Evolutionary conservation across 1,140 invertebrate species (phyloP).

Genomic region (Caenorhabditis tropicalis): DNA sequence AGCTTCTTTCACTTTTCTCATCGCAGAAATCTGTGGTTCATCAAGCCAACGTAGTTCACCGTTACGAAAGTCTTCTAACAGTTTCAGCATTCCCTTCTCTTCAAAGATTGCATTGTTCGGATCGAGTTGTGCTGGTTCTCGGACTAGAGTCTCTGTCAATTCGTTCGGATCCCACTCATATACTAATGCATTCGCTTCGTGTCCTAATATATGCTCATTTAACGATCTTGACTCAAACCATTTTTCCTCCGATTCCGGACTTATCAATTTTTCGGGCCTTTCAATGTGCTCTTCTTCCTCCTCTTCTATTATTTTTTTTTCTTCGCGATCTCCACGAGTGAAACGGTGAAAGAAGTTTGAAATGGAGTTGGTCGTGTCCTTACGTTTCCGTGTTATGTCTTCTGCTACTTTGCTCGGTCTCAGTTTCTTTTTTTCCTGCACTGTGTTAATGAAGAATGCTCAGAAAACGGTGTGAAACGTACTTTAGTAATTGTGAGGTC

Average conservation of each 20-base stretch:
- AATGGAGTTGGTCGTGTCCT: conserved; percentile 42
- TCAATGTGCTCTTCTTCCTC: conserved; percentile 43
- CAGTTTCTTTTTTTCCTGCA: conserved; percentile 41
- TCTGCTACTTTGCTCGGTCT: conserved; percentile 40
- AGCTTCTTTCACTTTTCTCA: conserved; percentile 36
- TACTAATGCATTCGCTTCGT: conserved; percentile 21
- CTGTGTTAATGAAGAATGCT: background rate
- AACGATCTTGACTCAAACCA: conserved; percentile 32
- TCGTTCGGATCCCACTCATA: conserved; percentile 49
- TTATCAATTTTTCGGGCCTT: conserved; percentile 13
- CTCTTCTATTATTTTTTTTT: conserved; percentile 35
- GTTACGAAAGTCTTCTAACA: conserved; percentile 49
- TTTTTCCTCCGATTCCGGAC: conserved; percentile 35
- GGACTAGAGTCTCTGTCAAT: conserved; percentile 24
- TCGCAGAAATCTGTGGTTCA: conserved; percentile 32
- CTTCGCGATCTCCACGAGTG: conserved; percentile 33
- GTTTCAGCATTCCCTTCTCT: conserved; percentile 6
- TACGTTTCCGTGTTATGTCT: conserved; percentile 26
- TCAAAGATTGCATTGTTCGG: background rate
- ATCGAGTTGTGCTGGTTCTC: background rate
- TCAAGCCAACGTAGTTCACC: conserved; percentile 38
- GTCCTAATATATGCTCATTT: background rate
- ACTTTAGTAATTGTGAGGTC: background rate
- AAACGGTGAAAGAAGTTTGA: conserved; percentile 51
- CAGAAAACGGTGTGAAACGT: background rate